These are phyloP conservation scores for Epinephelus lanceolatus DNA, from an alignment of 2,113 vertebrate species.

Conservation along the genomic window DNA sequence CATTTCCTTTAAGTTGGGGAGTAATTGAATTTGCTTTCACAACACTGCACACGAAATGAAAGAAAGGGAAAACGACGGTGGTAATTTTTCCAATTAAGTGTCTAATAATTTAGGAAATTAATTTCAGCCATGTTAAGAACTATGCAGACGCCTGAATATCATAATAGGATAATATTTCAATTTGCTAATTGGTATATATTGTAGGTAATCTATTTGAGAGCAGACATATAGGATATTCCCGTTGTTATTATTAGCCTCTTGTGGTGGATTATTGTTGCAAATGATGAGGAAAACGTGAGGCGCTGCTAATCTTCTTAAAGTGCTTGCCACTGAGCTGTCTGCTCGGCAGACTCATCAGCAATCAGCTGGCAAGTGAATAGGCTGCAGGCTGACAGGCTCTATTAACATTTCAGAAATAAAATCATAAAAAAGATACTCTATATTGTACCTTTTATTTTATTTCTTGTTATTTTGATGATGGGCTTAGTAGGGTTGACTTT, in stretches of 20 bases:
- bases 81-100: slow-evolving; percentile 29
- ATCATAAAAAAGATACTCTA: background rate
- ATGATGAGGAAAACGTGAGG: slow-evolving; percentile 79
- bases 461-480: background rate
- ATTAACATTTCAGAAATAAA: slow-evolving; percentile 13
- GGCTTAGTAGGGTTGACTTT: background rate
- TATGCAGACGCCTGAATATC: slow-evolving; percentile 16
- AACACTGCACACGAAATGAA: slow-evolving; percentile 66
- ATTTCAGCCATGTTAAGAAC: slow-evolving; percentile 36
- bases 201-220: slow-evolving; percentile 43
- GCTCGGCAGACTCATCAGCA: slow-evolving; percentile 81
- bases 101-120: slow-evolving; percentile 41
- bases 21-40: slow-evolving; percentile 83
- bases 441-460: background rate
- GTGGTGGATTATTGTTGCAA: slow-evolving; percentile 69
- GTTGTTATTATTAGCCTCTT: slow-evolving; percentile 69
- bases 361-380: slow-evolving; percentile 63
- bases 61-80: slow-evolving; percentile 26
- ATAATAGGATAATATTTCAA: slow-evolving; percentile 37
- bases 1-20: slow-evolving; percentile 78
- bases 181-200: slow-evolving; percentile 39
- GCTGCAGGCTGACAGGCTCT: slow-evolving; percentile 12
- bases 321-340: slow-evolving; percentile 78
- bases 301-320: slow-evolving; percentile 82
- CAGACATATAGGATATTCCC: slow-evolving; percentile 21